A percentile compares a stretch with the other conserved stretches of the same genome.
Evolutionary conservation across 2,797 vertebrate species (phyloP).

Genomic region (Spea hammondii): DNA sequence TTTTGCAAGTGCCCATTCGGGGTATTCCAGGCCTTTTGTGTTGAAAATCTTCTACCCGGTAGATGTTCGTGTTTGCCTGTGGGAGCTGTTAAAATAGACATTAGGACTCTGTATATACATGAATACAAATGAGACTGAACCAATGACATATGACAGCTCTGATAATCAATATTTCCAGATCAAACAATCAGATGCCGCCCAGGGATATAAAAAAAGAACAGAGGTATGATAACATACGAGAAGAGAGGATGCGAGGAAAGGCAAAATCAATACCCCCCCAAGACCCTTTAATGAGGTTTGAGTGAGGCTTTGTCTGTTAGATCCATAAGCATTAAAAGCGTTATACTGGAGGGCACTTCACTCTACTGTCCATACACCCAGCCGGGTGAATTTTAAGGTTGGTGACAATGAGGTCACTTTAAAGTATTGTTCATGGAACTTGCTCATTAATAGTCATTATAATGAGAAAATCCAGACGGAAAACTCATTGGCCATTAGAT

Average conservation of each 20-base stretch:
- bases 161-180: slow-evolving; percentile 18
- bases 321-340: neutral
- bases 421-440: slow-evolving; percentile 4
- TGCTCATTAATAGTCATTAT: neutral
- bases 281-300: slow-evolving; percentile 28
- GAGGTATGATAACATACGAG: neutral
- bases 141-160: slow-evolving; percentile 12
- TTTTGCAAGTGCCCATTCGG: no score
- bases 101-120: neutral
- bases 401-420: neutral
- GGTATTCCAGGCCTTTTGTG: neutral
- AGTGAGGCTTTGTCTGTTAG: neutral
- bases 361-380: neutral
- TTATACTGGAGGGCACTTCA: neutral
- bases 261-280: slow-evolving; percentile 35
- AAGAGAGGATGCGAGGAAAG: slow-evolving; percentile 7
- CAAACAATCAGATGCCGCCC: slow-evolving; percentile 10
- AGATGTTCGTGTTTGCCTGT: neutral
- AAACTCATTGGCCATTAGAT: no score
- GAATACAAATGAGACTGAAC: slow-evolving; percentile 8
- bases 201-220: slow-evolving; percentile 1
- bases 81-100: neutral
- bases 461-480: neutral
- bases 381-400: neutral
- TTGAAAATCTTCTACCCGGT: neutral